phyloP scores from a whole-genome alignment of 2,113 vertebrate species.

The Ciconia boyciana region DNA sequence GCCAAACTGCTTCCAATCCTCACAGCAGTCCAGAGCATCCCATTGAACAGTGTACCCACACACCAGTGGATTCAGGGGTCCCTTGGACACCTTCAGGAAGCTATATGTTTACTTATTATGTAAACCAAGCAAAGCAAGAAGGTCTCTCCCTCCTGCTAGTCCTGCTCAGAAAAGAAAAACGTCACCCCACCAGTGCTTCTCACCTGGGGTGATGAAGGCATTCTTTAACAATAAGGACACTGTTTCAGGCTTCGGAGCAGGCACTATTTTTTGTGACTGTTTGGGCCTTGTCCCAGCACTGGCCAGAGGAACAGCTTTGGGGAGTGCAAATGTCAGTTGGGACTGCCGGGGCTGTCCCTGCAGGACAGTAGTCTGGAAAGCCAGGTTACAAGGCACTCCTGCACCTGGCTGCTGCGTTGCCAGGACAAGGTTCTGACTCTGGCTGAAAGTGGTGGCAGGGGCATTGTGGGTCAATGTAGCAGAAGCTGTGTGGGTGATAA shows the following conservation, averaged over 20 bases:
- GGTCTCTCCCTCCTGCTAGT: not conserved
- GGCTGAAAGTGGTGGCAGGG: slow-evolving; percentile 83
- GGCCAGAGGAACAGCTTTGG: slow-evolving; percentile 74
- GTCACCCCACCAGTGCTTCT: not conserved
- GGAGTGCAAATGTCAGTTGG: slow-evolving; percentile 78
- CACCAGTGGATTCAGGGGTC: not conserved
- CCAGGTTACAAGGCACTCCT: slow-evolving; percentile 64
- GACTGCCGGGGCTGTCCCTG: slow-evolving; percentile 62
- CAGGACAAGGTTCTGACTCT: slow-evolving; percentile 75
- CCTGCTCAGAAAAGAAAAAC: not conserved
- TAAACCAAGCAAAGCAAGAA: not conserved
- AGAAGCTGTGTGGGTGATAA: slow-evolving; percentile 85
- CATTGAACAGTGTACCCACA: not conserved
- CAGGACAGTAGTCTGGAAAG: slow-evolving; percentile 60
- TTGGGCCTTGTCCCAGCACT: slow-evolving; percentile 76
- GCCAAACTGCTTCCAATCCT: not conserved
- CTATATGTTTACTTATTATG: not conserved
- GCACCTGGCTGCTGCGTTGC: slow-evolving; percentile 55
- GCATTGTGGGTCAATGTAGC: slow-evolving; percentile 77
- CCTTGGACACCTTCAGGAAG: not conserved
- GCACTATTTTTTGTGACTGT: slow-evolving; percentile 82
- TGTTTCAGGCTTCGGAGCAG: slow-evolving; percentile 78
- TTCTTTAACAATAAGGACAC: slow-evolving; percentile 77
- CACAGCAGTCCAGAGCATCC: not conserved
- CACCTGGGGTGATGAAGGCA: slow-evolving; percentile 74